phyloP scores from a whole-genome alignment of 2,797 vertebrate genomes.

The Myotis vivesi region DNA sequence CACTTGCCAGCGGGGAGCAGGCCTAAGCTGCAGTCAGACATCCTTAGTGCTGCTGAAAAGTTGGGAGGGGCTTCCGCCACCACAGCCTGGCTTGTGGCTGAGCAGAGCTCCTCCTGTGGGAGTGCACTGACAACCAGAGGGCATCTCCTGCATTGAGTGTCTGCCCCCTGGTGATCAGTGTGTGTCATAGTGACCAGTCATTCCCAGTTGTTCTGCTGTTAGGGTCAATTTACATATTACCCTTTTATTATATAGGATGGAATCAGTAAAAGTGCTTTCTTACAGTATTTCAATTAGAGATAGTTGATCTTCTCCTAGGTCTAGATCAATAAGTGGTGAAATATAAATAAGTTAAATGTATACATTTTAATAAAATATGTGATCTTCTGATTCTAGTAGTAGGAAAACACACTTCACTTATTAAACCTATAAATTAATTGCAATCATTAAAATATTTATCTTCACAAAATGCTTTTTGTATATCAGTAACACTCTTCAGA shows the following conservation, averaged over 20 bases:
- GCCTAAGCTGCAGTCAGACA: too few species aligned
- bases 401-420: not conserved
- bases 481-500: not conserved
- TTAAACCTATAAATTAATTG: slow-evolving; percentile 30
- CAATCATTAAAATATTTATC: not conserved
- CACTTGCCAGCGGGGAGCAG: too few species aligned
- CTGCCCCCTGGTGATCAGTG: too few species aligned
- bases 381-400: not conserved
- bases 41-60: too few species aligned
- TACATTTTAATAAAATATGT: not conserved
- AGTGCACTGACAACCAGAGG: too few species aligned
- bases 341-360: not conserved
- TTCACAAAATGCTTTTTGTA: not conserved
- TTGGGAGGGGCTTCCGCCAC: too few species aligned
- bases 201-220: too few species aligned
- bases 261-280: slow-evolving; percentile 1
- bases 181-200: too few species aligned
- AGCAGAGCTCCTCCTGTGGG: too few species aligned
- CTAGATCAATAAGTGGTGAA: not conserved
- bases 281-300: not conserved
- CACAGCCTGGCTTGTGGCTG: too few species aligned
- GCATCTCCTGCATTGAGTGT: too few species aligned
- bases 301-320: not conserved
- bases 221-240: too few species aligned
- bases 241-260: not conserved